Evolutionary conservation across 2,797 vertebrate genomes (phyloP).

Genomic region (Tapirus indicus): DNA sequence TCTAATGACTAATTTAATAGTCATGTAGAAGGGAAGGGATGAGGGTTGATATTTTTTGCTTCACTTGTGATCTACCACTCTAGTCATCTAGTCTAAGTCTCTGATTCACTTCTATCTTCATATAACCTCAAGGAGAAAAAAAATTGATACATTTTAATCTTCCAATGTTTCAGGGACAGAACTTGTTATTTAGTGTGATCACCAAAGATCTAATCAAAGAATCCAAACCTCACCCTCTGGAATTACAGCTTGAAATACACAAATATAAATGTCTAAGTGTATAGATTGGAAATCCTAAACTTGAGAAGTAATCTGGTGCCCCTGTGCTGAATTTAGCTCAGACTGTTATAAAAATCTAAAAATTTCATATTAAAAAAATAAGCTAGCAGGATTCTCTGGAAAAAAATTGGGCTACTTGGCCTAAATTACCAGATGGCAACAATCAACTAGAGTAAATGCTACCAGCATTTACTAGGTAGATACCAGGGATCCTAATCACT

Average conservation of each 20-base stretch:
- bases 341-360: not conserved
- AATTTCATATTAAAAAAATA: conserved; percentile 51
- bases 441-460: not conserved
- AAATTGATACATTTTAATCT: not conserved
- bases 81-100: not conserved
- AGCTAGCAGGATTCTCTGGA: not conserved
- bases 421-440: conserved; percentile 20
- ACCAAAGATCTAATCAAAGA: not conserved
- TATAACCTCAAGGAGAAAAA: not conserved
- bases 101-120: not conserved
- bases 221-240: not conserved
- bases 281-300: not conserved
- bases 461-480: not conserved
- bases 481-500: not conserved
- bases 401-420: not conserved
- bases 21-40: not conserved
- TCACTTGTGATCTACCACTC: not conserved
- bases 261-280: conserved; percentile 21
- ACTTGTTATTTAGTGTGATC: not conserved
- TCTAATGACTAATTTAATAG: not conserved
- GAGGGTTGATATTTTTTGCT: not conserved
- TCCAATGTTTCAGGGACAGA: not conserved
- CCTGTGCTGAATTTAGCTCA: not conserved
- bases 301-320: not conserved
- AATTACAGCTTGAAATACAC: not conserved